phyloP scores from a whole-genome alignment of 2,797 vertebrate species.

The Lacerta viridis region DNA sequence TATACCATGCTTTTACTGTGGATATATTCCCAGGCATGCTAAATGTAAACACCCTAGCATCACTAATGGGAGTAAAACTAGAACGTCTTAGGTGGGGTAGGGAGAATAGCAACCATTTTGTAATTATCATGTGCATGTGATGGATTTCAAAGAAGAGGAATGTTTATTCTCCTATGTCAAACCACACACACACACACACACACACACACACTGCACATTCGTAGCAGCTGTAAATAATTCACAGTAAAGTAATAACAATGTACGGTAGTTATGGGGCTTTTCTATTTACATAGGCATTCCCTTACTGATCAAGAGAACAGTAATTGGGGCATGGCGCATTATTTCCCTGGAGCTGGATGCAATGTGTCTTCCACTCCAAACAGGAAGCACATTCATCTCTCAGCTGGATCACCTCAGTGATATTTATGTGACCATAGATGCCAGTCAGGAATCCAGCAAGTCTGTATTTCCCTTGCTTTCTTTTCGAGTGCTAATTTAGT shows the following conservation, averaged over 20 bases:
- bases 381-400: background rate
- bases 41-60: background rate
- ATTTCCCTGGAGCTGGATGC: background rate
- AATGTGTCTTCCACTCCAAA: background rate
- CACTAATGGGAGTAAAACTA: background rate
- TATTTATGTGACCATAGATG: background rate
- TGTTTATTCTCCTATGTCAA: no score
- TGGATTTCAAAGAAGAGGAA: background rate
- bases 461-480: background rate
- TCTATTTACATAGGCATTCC: background rate
- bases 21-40: background rate
- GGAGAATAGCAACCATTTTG: background rate
- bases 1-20: background rate
- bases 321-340: background rate
- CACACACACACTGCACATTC: no score
- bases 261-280: background rate
- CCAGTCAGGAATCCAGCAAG: background rate
- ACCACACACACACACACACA: no score
- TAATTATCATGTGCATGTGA: background rate
- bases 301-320: background rate
- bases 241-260: background rate
- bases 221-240: background rate
- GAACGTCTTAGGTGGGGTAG: background rate
- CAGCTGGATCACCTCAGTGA: background rate
- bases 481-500: conserved; percentile 19